Base-by-base conservation (phyloP, 2,113 vertebrate species). In the Zosterops borbonicus region DNA sequence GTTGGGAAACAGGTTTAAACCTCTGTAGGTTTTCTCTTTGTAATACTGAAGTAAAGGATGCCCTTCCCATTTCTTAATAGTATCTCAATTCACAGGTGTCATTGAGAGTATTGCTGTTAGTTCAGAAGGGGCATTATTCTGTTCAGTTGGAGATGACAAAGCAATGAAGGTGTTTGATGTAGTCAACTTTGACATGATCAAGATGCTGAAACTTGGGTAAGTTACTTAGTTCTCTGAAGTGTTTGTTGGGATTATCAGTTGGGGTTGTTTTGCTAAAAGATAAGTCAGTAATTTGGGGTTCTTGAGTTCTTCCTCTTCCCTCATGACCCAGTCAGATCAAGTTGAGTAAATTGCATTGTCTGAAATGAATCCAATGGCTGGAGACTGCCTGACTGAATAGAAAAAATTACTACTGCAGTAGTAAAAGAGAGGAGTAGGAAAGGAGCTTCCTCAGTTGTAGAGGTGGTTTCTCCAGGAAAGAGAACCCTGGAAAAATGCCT, bases 171-270 rank as follows among this genome's bases (percentile, higher is more conserved):
- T 99, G 7, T 99, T 99, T 96, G 99, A 99, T 89, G 99, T 99
- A 5, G 99, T 99, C 89, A 99, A 99, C 97, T 99, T 99, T 92
- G 99, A 99, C 97, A 99, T 99, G 99, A 99, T 99, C 97, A 99
- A 99, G 92, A 99, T 99, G 99, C 98, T 99, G 87, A 99, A 99
- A 94, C 97, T 99, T 95, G 99, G 99, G 99, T 99, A 97, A 98
- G 98, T 98, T 71, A 35, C n/a, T 77, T 84, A 65, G 47, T 37
- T 90, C 83, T 74, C 90, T 7, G 62, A 96, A 87, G 23, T 16
- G 5, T 79, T 85, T 6, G 0, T 52, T 37, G 37, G 11, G 20
- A 44, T 93, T 95, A 5, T 50, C 49, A 56, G n/a, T 53, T 6
- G 14, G 9, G 3, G 6, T 53, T 65, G 50, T 58, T 89, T 82